phyloP scores from a whole-genome alignment of 2,113 vertebrate species.

The Thalassarche chlororhynchos region DNA sequence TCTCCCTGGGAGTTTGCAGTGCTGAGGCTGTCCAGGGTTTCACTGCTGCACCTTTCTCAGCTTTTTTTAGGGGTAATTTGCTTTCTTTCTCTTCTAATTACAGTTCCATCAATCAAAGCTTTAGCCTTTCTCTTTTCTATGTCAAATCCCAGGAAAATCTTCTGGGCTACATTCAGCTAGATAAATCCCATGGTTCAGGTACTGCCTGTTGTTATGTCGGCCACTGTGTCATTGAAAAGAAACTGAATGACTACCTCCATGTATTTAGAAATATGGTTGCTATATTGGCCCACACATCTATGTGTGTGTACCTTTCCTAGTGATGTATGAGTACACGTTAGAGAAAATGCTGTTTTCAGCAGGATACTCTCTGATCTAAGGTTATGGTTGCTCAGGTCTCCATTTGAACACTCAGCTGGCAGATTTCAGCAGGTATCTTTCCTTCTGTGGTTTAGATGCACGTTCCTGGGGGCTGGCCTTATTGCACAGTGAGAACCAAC shows the following conservation, averaged over 20 bases:
- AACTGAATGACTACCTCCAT: background rate
- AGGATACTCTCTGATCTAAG: background rate
- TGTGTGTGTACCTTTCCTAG: background rate
- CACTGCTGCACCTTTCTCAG: background rate
- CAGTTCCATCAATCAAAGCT: background rate
- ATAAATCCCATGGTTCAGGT: background rate
- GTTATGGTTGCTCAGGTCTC: background rate
- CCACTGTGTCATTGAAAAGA: background rate
- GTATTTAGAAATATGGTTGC: background rate
- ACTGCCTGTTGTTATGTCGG: background rate
- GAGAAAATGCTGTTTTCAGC: background rate
- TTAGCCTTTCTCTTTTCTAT: background rate
- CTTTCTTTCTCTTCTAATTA: background rate
- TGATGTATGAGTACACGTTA: fast-evolving
- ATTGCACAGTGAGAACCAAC: background rate
- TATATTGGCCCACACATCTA: background rate
- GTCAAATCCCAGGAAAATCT: background rate
- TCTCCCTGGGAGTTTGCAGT: background rate
- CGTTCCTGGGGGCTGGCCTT: background rate
- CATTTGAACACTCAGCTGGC: background rate
- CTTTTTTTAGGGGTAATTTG: background rate
- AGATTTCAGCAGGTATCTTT: background rate
- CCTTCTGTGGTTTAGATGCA: background rate
- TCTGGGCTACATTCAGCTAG: background rate
- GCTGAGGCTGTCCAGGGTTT: background rate